Conservation (phyloP, 2,113 vertebrate genomes). For the Lycocorax pyrrhopterus region DNA sequence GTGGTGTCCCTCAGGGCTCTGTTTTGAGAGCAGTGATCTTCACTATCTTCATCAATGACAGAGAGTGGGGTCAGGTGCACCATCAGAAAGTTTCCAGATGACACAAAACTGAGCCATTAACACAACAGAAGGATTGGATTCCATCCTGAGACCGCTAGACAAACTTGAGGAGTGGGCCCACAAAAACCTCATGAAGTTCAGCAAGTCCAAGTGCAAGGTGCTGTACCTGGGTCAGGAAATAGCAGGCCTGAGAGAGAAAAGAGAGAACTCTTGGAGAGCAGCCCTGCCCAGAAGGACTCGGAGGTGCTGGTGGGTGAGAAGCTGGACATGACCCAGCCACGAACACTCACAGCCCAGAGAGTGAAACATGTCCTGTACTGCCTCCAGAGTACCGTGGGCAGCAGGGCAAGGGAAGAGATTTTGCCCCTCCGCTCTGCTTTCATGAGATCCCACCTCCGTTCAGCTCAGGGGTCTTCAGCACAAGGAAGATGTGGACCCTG, state of each 20-base stretch:
- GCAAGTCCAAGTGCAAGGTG: neutral
- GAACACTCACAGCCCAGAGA: neutral
- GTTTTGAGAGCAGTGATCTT: accelerated
- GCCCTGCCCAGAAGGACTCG: neutral
- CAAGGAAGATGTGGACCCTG: neutral
- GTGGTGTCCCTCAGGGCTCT: neutral
- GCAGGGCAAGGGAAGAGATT: neutral
- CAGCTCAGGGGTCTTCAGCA: neutral
- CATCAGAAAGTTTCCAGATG: neutral
- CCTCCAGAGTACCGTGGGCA: neutral
- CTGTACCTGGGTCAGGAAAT: neutral
- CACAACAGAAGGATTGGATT: neutral
- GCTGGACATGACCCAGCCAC: accelerated
- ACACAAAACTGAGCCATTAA: neutral
- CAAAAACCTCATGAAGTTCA: neutral
- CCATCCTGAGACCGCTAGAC: neutral
- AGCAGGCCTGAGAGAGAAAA: neutral
- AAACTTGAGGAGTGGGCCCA: neutral
- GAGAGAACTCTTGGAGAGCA: neutral
- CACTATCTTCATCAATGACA: neutral
- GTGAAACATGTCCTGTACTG: neutral
- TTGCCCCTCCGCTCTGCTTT: neutral
- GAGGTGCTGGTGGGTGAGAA: neutral
- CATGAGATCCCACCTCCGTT: accelerated
- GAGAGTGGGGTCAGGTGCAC: neutral